Base-by-base conservation (phyloP, 2,113 vertebrate species). In the Coregonus clupeaformis region DNA sequence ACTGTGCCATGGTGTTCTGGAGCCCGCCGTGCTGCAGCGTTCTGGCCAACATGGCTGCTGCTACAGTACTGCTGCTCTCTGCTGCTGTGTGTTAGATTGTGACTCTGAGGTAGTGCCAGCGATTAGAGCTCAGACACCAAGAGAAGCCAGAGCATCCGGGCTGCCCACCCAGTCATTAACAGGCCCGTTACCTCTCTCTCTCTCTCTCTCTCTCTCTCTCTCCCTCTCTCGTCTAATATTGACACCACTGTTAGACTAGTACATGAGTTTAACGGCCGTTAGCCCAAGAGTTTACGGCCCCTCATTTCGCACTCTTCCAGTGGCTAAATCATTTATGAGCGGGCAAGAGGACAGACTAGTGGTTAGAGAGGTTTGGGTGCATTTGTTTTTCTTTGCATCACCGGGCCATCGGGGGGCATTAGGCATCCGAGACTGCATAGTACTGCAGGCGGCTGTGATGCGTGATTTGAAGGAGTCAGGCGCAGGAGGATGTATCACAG, bases 341-440 rank as follows among this genome's bases (percentile, higher is more conserved):
- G n/a, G 71, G 60, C 71, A 66, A 71, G 49, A 63, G 70, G 69
- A 45, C 14, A 52, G 16, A 18, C 49, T 5, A 5, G 49, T 52
- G 49, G 52, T 14, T 22, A 29, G 42, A 66, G 80, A 74, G 64
- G 74, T 69, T 49, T 12, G 18, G 49, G 63, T 68, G 69, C 78
- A 78, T 60, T 32, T 78, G 63, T 70, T 64, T 81, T 84, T 74
- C 79, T 72, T 86, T 87, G 82, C 57, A 74, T 63, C 63, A 73
- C 67, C 55, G 45, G 65, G 64, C 83, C 72, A 72, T 75, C 63
- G 55, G 85, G 83, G 71, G 7, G 18, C 24, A 67, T 84, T 78
- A 80, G 22, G 77, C 80, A 80, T 68, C 70, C 76, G 66, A 84
- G 76, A 84, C 65, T 67, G 77, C 72, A 77, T 68, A 79, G 78